Base-by-base conservation (phyloP, 1,140 invertebrate genomes). In the Musca domestica region DNA sequence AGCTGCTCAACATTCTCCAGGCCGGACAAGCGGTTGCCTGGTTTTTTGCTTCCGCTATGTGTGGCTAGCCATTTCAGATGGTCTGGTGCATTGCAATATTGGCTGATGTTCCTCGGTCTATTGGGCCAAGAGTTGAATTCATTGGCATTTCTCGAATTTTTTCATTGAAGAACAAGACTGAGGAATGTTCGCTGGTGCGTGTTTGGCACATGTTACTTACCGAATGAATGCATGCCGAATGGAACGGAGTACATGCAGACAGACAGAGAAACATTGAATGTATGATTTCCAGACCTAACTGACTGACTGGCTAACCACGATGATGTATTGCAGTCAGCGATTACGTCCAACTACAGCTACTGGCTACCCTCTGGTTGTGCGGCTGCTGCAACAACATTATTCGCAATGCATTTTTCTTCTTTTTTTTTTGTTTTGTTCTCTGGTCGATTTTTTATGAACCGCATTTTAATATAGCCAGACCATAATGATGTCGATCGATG, bases 141-240 rank as follows among this genome's bases (percentile, higher is more conserved):
- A 56, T 41, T 47, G 20, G 49, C 51, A 20, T 67, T 56, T 22
- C 9, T 56, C 20, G 66, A 67, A 74, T 76, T 74, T 71, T 61
- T 69, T 73, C 76, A 74, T 76, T 76, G 73, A 77, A 61, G 73
- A 64, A 77, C 76, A 77, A 77, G 74, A 74, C 70, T 70, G 71
- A 70, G 76, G 76, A 77, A 77, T 77, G 77, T 77, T 61, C 6
- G 72, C 76, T 77, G 76, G 76, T 77, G 76, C 76, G 76, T 77
- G 76, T 76, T 77, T 73, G 76, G 76, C 76, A 77, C 76, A 77
- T 73, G 74, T 73, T 74, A 66, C 41, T 65, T 68, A 66, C 56
- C 54, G 12, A 41, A 41, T 41, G 34, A 41, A 41, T 41, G 70
- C 46, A 61, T 54, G 6, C 6, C 34, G 10, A 5, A 41, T 41